These are phyloP conservation scores for Mesoligia furuncula DNA, from an alignment of 2,888 invertebrate genomes.

Conservation along the genomic window DNA sequence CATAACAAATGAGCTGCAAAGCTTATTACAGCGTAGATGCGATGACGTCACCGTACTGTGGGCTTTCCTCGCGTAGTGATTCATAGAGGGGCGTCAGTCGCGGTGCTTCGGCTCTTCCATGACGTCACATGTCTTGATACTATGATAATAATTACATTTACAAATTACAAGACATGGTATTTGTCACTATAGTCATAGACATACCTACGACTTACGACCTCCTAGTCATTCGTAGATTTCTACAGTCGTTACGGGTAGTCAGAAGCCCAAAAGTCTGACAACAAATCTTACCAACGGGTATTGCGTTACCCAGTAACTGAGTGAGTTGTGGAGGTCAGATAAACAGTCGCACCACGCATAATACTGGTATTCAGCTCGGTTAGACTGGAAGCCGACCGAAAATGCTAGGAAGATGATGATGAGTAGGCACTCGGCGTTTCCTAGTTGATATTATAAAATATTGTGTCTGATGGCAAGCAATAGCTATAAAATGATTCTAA, in stretches of 20 bases:
- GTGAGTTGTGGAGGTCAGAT: neutral
- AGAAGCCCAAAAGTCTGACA: no score
- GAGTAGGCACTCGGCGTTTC: neutral
- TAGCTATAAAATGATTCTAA: constrained; percentile 20
- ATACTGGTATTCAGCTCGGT: neutral
- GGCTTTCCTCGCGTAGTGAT: constrained; percentile 82
- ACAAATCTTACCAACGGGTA: neutral
- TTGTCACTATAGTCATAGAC: neutral
- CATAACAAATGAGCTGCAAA: constrained; percentile 57
- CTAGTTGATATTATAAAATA: constrained; percentile 7
- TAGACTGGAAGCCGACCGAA: neutral
- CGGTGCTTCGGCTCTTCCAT: constrained; percentile 38
- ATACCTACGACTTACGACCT: neutral
- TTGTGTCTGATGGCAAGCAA: constrained; percentile 11
- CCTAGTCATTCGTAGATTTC: neutral
- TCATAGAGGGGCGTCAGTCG: constrained; percentile 70
- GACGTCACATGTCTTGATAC: constrained; percentile 32
- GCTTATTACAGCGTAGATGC: constrained; percentile 59
- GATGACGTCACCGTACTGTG: constrained; percentile 79
- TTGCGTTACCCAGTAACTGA: neutral
- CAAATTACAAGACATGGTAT: neutral
- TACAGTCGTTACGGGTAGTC: no score
- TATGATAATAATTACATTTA: neutral
- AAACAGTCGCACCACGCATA: neutral
- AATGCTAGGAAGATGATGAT: neutral